phyloP scores from a whole-genome alignment of 2,888 invertebrate species.

The Pyrrhosoma nymphula region DNA sequence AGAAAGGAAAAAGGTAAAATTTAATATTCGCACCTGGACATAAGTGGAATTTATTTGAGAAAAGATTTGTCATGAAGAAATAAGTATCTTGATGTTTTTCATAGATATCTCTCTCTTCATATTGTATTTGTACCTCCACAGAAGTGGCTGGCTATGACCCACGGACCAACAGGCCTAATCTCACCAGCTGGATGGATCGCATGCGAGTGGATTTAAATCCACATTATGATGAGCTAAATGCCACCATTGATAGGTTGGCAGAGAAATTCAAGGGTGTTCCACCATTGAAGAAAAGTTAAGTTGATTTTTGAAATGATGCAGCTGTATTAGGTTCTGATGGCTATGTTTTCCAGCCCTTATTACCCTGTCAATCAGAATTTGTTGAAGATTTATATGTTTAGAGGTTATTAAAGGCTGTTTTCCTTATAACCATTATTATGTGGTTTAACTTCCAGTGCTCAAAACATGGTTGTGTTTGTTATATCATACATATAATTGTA shows the following conservation, averaged over 20 bases:
- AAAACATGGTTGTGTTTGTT: no score
- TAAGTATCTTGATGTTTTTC: no score
- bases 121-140: constrained; percentile 68
- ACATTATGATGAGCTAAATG: constrained; percentile 75
- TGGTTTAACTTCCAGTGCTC: no score
- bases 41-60: neutral
- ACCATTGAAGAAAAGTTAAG: constrained; percentile 18
- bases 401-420: no score
- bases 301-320: neutral
- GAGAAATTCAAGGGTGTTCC: constrained; percentile 58
- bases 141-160: constrained; percentile 76
- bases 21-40: no score
- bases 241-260: neutral
- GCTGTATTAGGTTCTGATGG: neutral
- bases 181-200: constrained; percentile 76
- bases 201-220: constrained; percentile 75
- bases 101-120: neutral
- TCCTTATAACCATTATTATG: no score
- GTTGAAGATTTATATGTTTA: neutral
- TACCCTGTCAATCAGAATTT: neutral
- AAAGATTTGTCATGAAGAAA: neutral
- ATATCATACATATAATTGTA: neutral
- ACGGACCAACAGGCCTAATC: constrained; percentile 73
- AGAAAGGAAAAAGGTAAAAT: no score
- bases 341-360: neutral